Conservation (phyloP, 2,888 invertebrate species). For the Neoitamus cyanurus region DNA sequence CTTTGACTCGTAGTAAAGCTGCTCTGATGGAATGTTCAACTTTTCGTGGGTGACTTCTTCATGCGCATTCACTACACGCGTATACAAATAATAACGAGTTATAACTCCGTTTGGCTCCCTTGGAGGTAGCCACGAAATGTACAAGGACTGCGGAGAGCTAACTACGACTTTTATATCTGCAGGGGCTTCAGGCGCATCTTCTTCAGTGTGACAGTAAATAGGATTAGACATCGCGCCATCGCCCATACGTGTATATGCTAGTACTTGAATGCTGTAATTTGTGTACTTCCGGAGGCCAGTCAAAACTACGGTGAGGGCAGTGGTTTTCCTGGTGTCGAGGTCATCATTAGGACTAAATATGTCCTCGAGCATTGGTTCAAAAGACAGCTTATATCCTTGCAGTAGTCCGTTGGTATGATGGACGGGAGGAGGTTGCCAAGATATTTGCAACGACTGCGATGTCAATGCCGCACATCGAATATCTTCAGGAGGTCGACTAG, state of each 20-base stretch:
- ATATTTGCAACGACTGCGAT: constrained; percentile 80
- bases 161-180: constrained; percentile 83
- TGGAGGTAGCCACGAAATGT: constrained; percentile 83
- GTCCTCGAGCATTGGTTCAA: constrained; percentile 74
- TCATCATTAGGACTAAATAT: constrained; percentile 68
- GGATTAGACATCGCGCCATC: constrained; percentile 77
- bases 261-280: constrained; percentile 83
- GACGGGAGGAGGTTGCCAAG: constrained; percentile 82
- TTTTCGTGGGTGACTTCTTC: constrained; percentile 78
- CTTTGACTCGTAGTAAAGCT: constrained; percentile 75
- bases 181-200: constrained; percentile 85
- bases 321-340: constrained; percentile 74
- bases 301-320: constrained; percentile 76
- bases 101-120: constrained; percentile 80
- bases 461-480: constrained; percentile 80
- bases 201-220: constrained; percentile 79
- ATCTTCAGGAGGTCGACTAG: constrained; percentile 81
- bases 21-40: constrained; percentile 73
- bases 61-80: constrained; percentile 74
- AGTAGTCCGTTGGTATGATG: constrained; percentile 80
- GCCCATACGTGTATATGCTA: constrained; percentile 82
- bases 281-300: constrained; percentile 79
- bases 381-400: constrained; percentile 79
- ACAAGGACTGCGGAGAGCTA: constrained; percentile 77
- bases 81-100: constrained; percentile 79